These are phyloP conservation scores for Forbesichthys agassizii DNA, from an alignment of 2,113 vertebrate genomes.

Conservation along the genomic window DNA sequence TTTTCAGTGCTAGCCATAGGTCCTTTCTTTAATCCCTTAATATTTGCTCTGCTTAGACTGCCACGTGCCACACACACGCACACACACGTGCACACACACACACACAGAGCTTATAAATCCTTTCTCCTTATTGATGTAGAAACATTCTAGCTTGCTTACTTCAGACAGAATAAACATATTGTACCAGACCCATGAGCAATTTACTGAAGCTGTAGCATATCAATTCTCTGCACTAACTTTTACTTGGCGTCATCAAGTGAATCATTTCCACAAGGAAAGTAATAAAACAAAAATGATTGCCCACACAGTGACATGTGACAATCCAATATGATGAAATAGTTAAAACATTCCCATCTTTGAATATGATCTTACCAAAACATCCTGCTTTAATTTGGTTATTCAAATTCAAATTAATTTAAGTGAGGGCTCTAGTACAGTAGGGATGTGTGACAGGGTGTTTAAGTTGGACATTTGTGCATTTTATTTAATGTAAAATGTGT, in stretches of 20 bases:
- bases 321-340: conserved; percentile 10
- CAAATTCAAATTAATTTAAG: conserved; percentile 52
- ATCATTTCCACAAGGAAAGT: too few relatives aligned
- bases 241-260: not conserved
- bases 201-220: too few relatives aligned
- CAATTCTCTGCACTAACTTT: not conserved
- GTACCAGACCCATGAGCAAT: not conserved
- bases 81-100: not conserved
- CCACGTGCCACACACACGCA: conserved; percentile 20
- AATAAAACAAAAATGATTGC: too few relatives aligned
- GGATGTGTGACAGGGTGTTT: not conserved
- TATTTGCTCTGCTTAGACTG: conserved; percentile 38
- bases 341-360: conserved; percentile 29
- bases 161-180: not conserved
- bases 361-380: conserved; percentile 40
- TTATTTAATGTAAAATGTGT: too few relatives aligned
- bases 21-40: conserved; percentile 57
- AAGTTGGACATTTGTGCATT: too few relatives aligned
- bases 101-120: conserved; percentile 12
- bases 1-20: conserved; percentile 31
- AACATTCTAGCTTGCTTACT: conserved; percentile 28
- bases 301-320: too few relatives aligned
- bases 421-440: not conserved
- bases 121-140: conserved; percentile 26
- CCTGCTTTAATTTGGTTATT: conserved; percentile 54